Evolutionary conservation across 2,113 vertebrate genomes (phyloP), one percentile per base, ranked within the genome.

Genomic region (Okapia johnstoni): DNA sequence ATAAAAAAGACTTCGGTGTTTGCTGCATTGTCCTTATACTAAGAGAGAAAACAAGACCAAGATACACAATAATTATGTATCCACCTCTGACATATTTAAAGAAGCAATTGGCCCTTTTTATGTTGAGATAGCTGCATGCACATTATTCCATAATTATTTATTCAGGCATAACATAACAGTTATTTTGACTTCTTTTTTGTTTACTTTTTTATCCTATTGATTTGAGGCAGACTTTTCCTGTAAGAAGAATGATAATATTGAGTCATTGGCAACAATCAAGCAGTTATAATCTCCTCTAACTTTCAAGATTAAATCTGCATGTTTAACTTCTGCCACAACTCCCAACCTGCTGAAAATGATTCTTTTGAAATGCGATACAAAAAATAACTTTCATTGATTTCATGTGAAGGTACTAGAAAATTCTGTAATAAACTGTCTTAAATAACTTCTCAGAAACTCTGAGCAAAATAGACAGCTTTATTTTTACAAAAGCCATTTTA

Each of bases 1-100:
- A 23, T 21, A 55, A 26, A 17, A 63, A 77, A 92, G 21, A 85
- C 6, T 70, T 88, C 0, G 52, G 0, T 33, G 63, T 86, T 89
- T 81, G 40, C 81, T 40, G 2, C 1, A 54, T 10, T 86, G 40
- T 48, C 50, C 7, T 85, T 61, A 87, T 30, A 25, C 70, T 87
- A 80, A 92, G 15, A 90, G 28, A 87, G 16, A 96, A 97, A 93
- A 79, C 13, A 83, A 96, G 28, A 80, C 7, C 21, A 88, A 94
- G 36, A 55, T 46, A 87, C 1, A 66, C 6, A 77, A 25, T 26
- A 89, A 86, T 50, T 84, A 61, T 10, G 3, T 48, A 73, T n/a
- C 3, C 2, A 80, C 28, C 14, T 84, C 61, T 58, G 14, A 58
- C 28, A 1, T 79, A 77, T 60, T 60, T 86, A 93, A 46, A 79